Evolutionary conservation across 2,888 invertebrate species (phyloP).

Genomic region (Lithosia quadra): DNA sequence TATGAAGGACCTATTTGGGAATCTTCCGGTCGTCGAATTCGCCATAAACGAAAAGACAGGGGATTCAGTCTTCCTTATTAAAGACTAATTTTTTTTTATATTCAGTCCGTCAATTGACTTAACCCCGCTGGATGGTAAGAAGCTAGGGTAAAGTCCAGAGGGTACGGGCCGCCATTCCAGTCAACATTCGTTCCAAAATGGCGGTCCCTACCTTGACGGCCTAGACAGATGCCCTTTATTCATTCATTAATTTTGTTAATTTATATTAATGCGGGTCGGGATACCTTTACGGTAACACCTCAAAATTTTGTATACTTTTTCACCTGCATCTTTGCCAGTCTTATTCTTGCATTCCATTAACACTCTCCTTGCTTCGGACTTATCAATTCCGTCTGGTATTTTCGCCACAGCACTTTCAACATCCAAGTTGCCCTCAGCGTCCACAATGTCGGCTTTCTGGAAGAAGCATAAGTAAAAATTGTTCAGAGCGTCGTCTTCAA

Average conservation of each 20-base stretch:
- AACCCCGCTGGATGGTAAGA: no score
- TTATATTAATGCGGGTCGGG: constrained; percentile 64
- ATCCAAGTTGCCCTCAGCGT: constrained; percentile 72
- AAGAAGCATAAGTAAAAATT: constrained; percentile 82
- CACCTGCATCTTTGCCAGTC: constrained; percentile 71
- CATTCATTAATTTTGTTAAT: no score
- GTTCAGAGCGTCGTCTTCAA: constrained; percentile 76
- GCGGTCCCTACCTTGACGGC: no score
- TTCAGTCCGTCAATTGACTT: no score
- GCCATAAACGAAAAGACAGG: neutral
- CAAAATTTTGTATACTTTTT: constrained; percentile 75
- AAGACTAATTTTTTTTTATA: no score
- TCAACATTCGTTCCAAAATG: no score
- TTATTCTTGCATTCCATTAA: constrained; percentile 77
- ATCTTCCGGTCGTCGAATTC: neutral
- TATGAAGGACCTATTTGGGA: neutral
- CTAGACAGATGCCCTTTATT: no score
- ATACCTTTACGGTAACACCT: constrained; percentile 78
- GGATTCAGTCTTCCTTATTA: neutral
- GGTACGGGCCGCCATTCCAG: no score
- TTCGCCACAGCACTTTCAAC: constrained; percentile 74
- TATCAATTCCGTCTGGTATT: constrained; percentile 72
- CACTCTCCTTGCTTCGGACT: constrained; percentile 69
- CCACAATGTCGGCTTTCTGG: constrained; percentile 73
- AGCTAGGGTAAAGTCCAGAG: no score